Percentiles rank a stretch among this genome's conserved stretches.
Evolutionary conservation across 2,113 vertebrate species (phyloP).

Genomic region (Hemibagrus wyckioides): DNA sequence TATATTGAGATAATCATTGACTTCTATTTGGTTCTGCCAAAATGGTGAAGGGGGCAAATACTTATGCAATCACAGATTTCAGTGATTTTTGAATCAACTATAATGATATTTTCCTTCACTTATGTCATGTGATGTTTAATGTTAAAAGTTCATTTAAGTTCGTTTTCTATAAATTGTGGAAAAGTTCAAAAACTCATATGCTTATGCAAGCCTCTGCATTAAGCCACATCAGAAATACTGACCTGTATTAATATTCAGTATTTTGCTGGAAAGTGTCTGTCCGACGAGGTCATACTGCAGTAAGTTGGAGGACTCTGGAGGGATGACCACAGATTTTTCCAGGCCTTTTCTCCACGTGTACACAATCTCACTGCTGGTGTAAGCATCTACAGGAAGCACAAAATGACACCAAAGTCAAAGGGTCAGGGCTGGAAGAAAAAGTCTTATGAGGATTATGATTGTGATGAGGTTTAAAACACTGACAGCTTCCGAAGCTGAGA

Average conservation of each 20-base stretch:
- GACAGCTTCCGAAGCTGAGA: conserved; percentile 80
- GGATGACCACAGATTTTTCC: conserved; percentile 72
- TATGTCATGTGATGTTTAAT: background rate
- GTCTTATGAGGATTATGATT: background rate
- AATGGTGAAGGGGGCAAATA: background rate
- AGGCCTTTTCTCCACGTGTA: conserved; percentile 79
- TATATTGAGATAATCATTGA: background rate
- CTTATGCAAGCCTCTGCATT: background rate
- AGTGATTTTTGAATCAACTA: background rate
- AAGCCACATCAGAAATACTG: background rate
- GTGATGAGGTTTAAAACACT: conserved; percentile 7
- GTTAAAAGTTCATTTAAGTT: background rate
- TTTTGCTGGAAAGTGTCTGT: conserved; percentile 71
- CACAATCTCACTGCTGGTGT: conserved; percentile 74
- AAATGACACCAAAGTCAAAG: background rate
- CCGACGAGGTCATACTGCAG: conserved; percentile 79
- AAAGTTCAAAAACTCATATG: background rate
- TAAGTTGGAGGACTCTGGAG: conserved; percentile 78
- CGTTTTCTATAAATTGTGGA: background rate
- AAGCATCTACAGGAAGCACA: conserved; percentile 68
- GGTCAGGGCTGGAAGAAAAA: too few relatives aligned
- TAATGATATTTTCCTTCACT: background rate
- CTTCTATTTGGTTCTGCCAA: background rate
- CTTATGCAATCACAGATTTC: background rate
- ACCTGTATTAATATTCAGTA: conserved; percentile 75